Base-by-base conservation (phyloP, 2,888 invertebrate genomes). In the Andrena minutula region DNA sequence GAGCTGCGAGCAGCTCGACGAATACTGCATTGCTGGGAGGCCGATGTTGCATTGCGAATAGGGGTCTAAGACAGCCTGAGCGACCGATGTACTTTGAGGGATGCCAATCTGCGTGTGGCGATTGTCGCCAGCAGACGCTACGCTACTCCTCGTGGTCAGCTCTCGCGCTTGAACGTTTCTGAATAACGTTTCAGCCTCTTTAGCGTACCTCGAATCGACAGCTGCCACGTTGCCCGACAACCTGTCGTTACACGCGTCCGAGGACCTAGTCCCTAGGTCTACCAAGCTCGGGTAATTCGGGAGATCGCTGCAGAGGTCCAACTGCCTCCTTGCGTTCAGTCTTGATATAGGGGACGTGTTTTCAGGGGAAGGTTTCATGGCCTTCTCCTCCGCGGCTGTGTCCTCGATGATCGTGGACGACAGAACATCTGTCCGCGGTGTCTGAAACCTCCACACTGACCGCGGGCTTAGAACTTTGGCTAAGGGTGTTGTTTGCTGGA, bases 401-500 rank as follows among this genome's bases (percentile, higher is more conserved):
- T 97, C 98, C 95, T 98, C 98, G 56, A 96, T 96, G 93, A 98
- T 98, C 76, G 98, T 97, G 63, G 97, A 97, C 58, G 98, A 97
- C 91, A 98, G 95, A 71, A 98, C 97, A 90, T 98, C 97, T 28
- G 97, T 97, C 89, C 97, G 95, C 1, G 96, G 97, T 86, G 96
- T 96, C 51, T 96, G 95, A 90, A 97, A 96, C 84, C 96, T 94
- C 97, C 97, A 97, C 81, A 95, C 96, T 0, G 97, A 96, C 83
- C 96, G 95, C 0, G 96, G 96, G 73, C 96, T 96, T 53, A 96
- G 94, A 68, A 97, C 94, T 91, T 97, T 97, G 0, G 95, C 87
- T 23, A 93, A 76, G 0, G 91, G 89, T 0, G 84, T 83, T 0
- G 86, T 84, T 35, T 89, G 91, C 7, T 88, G 91, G 10, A 83